Conservation (phyloP, 1,140 invertebrate species). For the Gonioctena quinquepunctata region DNA sequence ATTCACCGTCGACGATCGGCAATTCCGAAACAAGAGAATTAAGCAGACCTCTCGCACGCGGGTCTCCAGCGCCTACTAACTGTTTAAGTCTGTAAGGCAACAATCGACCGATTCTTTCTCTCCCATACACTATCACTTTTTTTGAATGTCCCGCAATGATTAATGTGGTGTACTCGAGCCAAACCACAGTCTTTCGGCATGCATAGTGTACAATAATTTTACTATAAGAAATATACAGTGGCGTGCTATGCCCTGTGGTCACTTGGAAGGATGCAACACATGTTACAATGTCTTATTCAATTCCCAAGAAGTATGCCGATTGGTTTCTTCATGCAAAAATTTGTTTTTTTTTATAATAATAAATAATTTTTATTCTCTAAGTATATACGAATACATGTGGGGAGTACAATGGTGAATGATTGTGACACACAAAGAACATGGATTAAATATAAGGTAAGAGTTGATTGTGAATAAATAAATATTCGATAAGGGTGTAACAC, state of each 20-base stretch:
- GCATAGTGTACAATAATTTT: background rate
- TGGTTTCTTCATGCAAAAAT: too few species aligned
- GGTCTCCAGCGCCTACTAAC: background rate
- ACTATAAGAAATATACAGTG: background rate
- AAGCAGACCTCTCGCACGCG: background rate
- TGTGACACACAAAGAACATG: too few species aligned
- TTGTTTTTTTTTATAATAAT: too few species aligned
- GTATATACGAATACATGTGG: too few species aligned
- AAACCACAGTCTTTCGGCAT: background rate
- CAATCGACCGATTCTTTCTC: constrained; percentile 1
- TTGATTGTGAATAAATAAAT: too few species aligned
- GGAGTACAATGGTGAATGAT: too few species aligned
- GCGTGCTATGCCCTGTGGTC: background rate
- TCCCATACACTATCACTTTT: constrained; percentile 17
- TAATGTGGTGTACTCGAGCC: background rate
- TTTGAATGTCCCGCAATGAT: constrained; percentile 16
- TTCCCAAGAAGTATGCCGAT: too few species aligned
- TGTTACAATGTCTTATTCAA: too few species aligned
- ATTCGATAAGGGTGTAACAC: too few species aligned
- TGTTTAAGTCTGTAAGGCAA: background rate
- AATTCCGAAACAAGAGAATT: background rate
- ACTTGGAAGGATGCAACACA: too few species aligned
- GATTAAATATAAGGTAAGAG: too few species aligned
- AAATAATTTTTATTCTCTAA: too few species aligned
- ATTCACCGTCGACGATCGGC: background rate